A percentile compares a stretch with the other conserved stretches of the same genome.
phyloP scores from a whole-genome alignment of 2,113 vertebrate species.

The Campylomormyrus tamandua region DNA sequence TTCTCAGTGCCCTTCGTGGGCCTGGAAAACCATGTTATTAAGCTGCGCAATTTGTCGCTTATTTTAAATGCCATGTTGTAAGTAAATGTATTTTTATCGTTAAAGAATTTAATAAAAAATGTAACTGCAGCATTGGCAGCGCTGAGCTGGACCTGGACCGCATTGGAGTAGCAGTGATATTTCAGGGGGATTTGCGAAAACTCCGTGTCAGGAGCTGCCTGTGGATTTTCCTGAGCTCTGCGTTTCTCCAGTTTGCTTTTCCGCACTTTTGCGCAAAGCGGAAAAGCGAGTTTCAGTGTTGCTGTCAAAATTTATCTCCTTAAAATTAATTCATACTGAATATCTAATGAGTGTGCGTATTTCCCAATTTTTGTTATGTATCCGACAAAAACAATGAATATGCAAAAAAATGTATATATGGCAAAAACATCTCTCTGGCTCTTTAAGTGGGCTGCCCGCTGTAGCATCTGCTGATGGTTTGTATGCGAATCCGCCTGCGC shows the following conservation, averaged over 20 bases:
- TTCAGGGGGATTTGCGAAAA: background rate
- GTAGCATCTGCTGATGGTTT: slow-evolving; percentile 40
- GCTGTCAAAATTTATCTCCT: background rate
- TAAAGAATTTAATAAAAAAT: background rate
- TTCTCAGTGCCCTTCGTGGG: background rate
- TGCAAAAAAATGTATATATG: background rate
- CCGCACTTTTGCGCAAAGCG: background rate
- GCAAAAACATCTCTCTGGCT: slow-evolving; percentile 16
- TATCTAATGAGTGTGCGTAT: background rate
- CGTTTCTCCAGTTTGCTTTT: background rate
- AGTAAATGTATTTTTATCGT: background rate
- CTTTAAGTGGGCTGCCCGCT: slow-evolving; percentile 49
- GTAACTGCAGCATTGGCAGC: background rate
- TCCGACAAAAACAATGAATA: background rate
- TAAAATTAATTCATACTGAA: background rate
- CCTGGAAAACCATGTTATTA: background rate
- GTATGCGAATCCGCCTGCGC: slow-evolving; percentile 15
- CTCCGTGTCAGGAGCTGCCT: background rate
- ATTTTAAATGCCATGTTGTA: background rate
- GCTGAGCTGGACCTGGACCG: background rate
- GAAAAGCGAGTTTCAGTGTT: background rate
- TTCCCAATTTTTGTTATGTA: background rate
- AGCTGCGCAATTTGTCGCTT: background rate
- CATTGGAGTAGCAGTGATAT: background rate
- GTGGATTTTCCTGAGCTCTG: background rate